Base-by-base conservation (phyloP, 2,888 invertebrate species). In the Drosophila fulvimacula region DNA sequence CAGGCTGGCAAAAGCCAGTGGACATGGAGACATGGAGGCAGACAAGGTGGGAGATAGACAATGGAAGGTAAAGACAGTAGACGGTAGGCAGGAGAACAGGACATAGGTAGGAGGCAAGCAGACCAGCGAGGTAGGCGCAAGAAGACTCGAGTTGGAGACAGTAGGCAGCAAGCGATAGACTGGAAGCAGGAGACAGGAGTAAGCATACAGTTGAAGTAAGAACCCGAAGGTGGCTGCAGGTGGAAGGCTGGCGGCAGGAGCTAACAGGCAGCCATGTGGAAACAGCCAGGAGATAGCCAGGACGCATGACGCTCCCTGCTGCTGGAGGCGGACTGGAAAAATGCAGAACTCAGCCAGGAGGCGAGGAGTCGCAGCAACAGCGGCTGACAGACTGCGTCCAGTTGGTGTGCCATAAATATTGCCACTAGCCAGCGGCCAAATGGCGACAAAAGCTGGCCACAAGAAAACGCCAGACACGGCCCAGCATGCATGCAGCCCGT, bases 391-490 rank as follows among this genome's bases (percentile, higher is more conserved):
- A 52, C 57, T 61, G 53, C 63, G 78, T 76, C 51, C 71, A 74
- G 77, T 70, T 83, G 78, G 71, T 68, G 73, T 67, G 82, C 76
- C 71, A 84, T 87, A 81, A 87, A 82, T 84, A 73, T 69, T 57
- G 52, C 67, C 67, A 56, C 64, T 71, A 67, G 44, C 63, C 67
- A 56, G 58, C 66, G 72, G 72, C 67, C 77, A 73, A 73, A 75
- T 69, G 76, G 78, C 78, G 77, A 71, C 72, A 67, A 69, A 64
- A 62, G 72, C 73, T 69, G 68, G 46, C 63, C 71, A 76, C 77
- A 65, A 75, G 79, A 66, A 71, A 67, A 46, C 62, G 73, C 60
- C 53, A 67, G 81, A 73, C 79, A 69, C 49, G 59, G 67, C 69
- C 60, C 70, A 52, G 69, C 69, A 79, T 79, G 79, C 69, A 65